Percentiles rank a stretch among this genome's conserved stretches.
phyloP scores from a whole-genome alignment of 2,888 invertebrate genomes.

The Chaetogeoica ovagalla region DNA sequence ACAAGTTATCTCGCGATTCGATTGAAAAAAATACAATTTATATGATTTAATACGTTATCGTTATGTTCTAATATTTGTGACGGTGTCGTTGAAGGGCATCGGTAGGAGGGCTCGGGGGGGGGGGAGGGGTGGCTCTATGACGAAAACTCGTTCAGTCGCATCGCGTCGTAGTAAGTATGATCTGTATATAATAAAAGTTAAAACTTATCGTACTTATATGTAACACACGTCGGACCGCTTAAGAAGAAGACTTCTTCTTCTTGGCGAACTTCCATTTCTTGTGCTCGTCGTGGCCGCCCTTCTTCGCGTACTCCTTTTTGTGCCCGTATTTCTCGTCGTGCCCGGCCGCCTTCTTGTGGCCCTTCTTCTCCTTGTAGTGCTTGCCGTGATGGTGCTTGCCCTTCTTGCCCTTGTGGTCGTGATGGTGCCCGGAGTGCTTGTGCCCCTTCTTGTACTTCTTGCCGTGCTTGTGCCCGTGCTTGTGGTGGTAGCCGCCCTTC shows the following conservation, averaged over 20 bases:
- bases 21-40: too few species aligned
- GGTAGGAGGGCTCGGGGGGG: too few species aligned
- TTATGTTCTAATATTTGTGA: too few species aligned
- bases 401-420: constrained; percentile 78
- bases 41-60: too few species aligned
- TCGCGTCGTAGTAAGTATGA: not conserved
- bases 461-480: constrained; percentile 80
- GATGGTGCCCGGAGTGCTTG: constrained; percentile 74
- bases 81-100: too few species aligned
- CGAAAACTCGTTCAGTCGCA: constrained; percentile 4
- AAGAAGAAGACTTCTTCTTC: constrained; percentile 55
- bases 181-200: not conserved
- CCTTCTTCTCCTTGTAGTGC: constrained; percentile 77
- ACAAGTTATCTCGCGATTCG: too few species aligned
- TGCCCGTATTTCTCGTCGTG: constrained; percentile 77
- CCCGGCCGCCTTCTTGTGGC: constrained; percentile 76
- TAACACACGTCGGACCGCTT: not conserved
- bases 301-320: constrained; percentile 75
- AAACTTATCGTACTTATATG: not conserved
- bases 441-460: constrained; percentile 81
- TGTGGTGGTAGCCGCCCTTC: constrained; percentile 76
- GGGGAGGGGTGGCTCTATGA: not conserved
- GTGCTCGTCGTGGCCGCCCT: constrained; percentile 77
- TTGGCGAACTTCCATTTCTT: constrained; percentile 75
- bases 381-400: constrained; percentile 79